Percentiles rank a stretch among this genome's conserved stretches.
These are phyloP conservation scores for Turnix velox DNA, from an alignment of 2,113 vertebrate genomes.

Conservation along the genomic window DNA sequence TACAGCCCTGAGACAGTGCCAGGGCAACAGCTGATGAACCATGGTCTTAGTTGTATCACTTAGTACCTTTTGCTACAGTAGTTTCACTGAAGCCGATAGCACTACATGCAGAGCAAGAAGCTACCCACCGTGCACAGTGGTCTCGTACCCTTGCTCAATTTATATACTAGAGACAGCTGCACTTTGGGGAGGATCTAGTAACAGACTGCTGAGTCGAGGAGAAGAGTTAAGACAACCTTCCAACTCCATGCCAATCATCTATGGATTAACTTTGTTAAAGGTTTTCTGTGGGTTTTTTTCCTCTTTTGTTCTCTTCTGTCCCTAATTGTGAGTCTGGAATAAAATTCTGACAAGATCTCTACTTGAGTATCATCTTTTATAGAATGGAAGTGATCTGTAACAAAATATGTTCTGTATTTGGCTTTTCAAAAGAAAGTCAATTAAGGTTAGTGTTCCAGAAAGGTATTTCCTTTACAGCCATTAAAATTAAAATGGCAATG, in stretches of 20 bases:
- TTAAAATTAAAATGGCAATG: conserved; percentile 26
- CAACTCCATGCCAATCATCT: not conserved
- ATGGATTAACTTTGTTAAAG: no score
- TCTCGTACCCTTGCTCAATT: not conserved
- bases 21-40: not conserved
- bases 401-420: not conserved
- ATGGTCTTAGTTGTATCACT: not conserved
- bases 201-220: not conserved
- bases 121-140: not conserved
- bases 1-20: not conserved
- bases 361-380: not conserved
- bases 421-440: conserved; percentile 7
- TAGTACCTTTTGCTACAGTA: not conserved
- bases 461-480: conserved; percentile 41
- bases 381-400: not conserved
- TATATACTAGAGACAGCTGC: not conserved
- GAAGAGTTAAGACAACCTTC: not conserved
- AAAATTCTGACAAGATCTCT: not conserved
- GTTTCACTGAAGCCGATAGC: not conserved
- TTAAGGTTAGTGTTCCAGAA: conserved; percentile 13
- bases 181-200: not conserved
- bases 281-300: not conserved
- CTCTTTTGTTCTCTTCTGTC: not conserved
- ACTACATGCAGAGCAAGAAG: not conserved
- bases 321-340: not conserved